Evolutionary conservation across 2,888 invertebrate genomes (phyloP).

Genomic region (Leucozona laternaria): DNA sequence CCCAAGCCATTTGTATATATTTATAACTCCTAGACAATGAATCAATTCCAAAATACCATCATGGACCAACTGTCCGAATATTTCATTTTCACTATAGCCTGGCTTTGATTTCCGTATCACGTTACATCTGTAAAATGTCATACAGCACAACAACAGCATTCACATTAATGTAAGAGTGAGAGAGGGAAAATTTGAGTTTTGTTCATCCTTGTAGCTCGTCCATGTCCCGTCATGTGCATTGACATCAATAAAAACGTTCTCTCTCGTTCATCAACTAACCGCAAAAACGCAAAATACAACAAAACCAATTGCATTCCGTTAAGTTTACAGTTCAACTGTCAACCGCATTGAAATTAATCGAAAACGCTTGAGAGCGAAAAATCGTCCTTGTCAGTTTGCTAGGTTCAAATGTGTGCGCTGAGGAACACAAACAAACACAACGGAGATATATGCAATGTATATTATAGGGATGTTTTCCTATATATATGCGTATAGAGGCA

Average conservation of each 20-base stretch:
- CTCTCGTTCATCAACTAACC: conserved; percentile 60
- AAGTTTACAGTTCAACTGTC: conserved; percentile 63
- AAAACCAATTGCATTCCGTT: conserved; percentile 48
- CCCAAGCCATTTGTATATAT: conserved; percentile 4
- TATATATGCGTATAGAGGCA: not conserved
- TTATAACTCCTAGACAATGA: conserved; percentile 30
- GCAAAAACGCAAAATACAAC: conserved; percentile 37
- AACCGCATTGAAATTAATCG: conserved; percentile 66
- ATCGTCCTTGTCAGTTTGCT: conserved; percentile 7
- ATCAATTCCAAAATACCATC: conserved; percentile 28
- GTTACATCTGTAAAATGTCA: conserved; percentile 64
- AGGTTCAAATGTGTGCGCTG: not conserved
- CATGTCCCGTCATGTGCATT: not conserved
- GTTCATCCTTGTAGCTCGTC: not conserved
- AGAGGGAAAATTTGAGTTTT: too few relatives aligned
- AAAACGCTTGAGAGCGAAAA: conserved; percentile 52
- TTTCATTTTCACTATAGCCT: conserved; percentile 31
- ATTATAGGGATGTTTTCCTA: not conserved
- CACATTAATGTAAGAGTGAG: not conserved
- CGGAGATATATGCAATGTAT: too few relatives aligned
- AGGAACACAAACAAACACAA: too few relatives aligned
- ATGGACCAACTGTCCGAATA: conserved; percentile 4
- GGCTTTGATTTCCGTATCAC: conserved; percentile 55
- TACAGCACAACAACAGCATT: not conserved
- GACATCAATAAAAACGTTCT: not conserved